These are phyloP conservation scores for Cordilura impudica DNA, from an alignment of 2,888 invertebrate genomes.

Conservation along the genomic window DNA sequence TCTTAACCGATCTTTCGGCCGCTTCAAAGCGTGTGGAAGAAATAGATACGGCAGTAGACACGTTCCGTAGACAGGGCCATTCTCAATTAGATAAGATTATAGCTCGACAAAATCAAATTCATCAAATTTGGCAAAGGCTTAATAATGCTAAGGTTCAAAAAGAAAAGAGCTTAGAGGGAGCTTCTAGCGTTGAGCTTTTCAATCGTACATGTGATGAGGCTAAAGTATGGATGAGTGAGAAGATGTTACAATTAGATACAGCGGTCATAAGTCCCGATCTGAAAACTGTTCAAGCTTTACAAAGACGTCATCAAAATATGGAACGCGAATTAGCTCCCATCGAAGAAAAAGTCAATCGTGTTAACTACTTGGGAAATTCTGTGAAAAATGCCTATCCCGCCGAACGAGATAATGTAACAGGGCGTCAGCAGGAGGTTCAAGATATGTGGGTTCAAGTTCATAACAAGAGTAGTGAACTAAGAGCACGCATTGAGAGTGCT, in stretches of 20 bases:
- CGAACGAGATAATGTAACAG: slow-evolving; percentile 91
- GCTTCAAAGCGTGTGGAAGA: slow-evolving; percentile 94
- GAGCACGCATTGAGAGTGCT: slow-evolving; percentile 92
- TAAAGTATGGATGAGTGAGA: slow-evolving; percentile 98
- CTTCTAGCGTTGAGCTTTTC: slow-evolving; percentile 96
- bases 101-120: slow-evolving; percentile 88
- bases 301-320: slow-evolving; percentile 93
- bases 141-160: slow-evolving; percentile 92
- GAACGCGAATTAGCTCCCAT: slow-evolving; percentile 97
- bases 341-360: slow-evolving; percentile 93
- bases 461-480: slow-evolving; percentile 89
- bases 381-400: slow-evolving; percentile 95
- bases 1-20: slow-evolving; percentile 96
- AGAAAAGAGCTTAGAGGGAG: slow-evolving; percentile 94
- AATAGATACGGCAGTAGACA: slow-evolving; percentile 91
- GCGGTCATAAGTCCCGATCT: slow-evolving; percentile 89
- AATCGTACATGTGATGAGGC: slow-evolving; percentile 97
- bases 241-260: slow-evolving; percentile 92
- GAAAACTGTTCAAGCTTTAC: slow-evolving; percentile 93
- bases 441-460: slow-evolving; percentile 93
- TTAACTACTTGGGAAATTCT: slow-evolving; percentile 91
- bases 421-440: slow-evolving; percentile 89
- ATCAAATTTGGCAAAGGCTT: slow-evolving; percentile 92
- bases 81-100: slow-evolving; percentile 90
- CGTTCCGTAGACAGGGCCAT: slow-evolving; percentile 90